Base-by-base conservation (phyloP, 1,140 invertebrate species). In the Kradibia gibbosae region DNA sequence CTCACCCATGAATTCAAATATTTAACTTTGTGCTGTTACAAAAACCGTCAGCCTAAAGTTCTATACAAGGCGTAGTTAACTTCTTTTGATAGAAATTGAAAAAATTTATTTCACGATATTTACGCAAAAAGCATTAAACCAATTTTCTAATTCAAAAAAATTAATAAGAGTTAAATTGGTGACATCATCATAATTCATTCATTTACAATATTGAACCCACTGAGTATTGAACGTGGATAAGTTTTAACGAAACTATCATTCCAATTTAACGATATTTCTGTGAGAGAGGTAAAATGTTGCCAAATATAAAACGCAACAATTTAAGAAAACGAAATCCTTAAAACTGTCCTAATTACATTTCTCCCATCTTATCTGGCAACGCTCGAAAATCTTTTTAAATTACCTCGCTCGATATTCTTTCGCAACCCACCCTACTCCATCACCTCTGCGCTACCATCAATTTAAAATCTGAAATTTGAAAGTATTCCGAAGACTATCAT, bases 401-500 rank as follows among this genome's bases (percentile, higher is more conserved):
- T 71, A 17, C 57, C 13, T 22, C n/a, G n/a, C n/a, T n/a, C n/a
- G n/a, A n/a, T n/a, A n/a, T n/a, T n/a, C n/a, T n/a, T n/a, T n/a
- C n/a, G 0, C 4, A 7, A 15, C 39, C 25, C 20, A 15, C 3
- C 45, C 1, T 1, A 7, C 34, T 39, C 11, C n/a, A 4, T 48
- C 42, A 28, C 70, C 93, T 45, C 65, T 11, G 3, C 7, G 15
- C 39, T 39, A 8, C 17, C 4, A n/a, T n/a, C n/a, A 15, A 13
- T 62, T 20, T 57, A 72, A 79, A 79, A 79, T 79, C 50, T 55
- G 65, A 20, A 79, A 71, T 72, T 79, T 17, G 45, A 79, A 79
- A 72, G 78, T 42, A 79, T 72, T 72, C 48, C 36, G 55, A 39
- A 5, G 48, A 60, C 25, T n/a, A n/a, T n/a, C n/a, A 11, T 36